Percentiles rank a stretch among this genome's conserved stretches.
These are phyloP conservation scores for Fistularia tabacaria DNA, from an alignment of 2,797 vertebrate species.

Conservation along the genomic window DNA sequence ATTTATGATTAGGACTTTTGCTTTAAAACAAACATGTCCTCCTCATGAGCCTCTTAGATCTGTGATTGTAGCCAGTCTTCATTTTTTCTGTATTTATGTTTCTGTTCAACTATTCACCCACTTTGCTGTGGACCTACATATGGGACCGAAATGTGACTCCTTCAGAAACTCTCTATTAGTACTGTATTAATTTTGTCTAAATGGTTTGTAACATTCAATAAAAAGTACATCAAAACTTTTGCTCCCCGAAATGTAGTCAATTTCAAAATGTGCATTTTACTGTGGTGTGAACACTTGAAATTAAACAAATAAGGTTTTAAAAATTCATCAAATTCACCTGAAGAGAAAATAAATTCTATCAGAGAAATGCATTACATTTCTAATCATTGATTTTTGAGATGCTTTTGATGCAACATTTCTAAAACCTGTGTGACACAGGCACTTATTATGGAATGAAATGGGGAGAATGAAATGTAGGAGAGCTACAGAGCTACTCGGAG, in stretches of 20 bases:
- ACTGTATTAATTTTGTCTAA: conserved; percentile 26
- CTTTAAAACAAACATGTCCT: conserved; percentile 7
- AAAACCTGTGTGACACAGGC: no score
- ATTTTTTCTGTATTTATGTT: conserved; percentile 4
- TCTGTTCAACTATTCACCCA: no score
- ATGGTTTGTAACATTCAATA: conserved; percentile 32
- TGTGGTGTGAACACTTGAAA: not conserved
- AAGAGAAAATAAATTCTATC: no score
- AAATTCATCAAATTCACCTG: no score
- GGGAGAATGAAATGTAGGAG: no score
- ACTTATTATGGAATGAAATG: no score
- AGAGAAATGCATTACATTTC: no score
- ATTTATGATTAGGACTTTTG: conserved; percentile 9
- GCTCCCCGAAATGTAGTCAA: not conserved
- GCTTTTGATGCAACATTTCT: no score
- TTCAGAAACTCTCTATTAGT: conserved; percentile 17
- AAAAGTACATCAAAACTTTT: conserved; percentile 28
- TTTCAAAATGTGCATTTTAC: not conserved
- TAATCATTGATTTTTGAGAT: no score
- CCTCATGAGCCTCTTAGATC: conserved; percentile 5
- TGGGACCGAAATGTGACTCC: conserved; percentile 37
- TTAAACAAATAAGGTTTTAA: no score
- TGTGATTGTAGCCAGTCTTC: conserved; percentile 7
- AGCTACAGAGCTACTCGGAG: no score
- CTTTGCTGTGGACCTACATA: not conserved